A percentile compares a stretch with the other conserved stretches of the same genome.
Evolutionary conservation across 2,888 invertebrate species (phyloP).

Genomic region (Drosophila parthenogenetica): DNA sequence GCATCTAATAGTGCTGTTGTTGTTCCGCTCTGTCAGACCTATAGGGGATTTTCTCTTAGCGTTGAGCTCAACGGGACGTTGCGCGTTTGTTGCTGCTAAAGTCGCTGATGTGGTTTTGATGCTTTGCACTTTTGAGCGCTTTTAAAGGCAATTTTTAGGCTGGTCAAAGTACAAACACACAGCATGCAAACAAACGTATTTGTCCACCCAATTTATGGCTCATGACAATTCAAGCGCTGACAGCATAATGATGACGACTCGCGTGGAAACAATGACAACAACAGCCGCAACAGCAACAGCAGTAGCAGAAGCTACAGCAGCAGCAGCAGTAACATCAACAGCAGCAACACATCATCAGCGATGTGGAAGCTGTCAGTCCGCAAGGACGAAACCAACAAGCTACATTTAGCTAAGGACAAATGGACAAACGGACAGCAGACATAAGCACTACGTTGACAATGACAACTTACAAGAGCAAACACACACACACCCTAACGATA

Average conservation of each 20-base stretch:
- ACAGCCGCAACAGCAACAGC: constrained; percentile 22
- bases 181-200: constrained; percentile 26
- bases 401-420: constrained; percentile 46
- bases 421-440: constrained; percentile 50
- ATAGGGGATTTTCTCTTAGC: constrained; percentile 70
- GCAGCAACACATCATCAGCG: constrained; percentile 30
- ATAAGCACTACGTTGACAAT: constrained; percentile 51
- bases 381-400: constrained; percentile 71
- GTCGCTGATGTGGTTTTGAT: constrained; percentile 75
- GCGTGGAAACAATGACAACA: constrained; percentile 58
- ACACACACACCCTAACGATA: constrained; percentile 16
- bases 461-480: constrained; percentile 67
- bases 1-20: constrained; percentile 78
- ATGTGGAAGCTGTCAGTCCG: constrained; percentile 65
- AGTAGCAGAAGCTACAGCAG: constrained; percentile 18
- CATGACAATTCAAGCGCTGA: constrained; percentile 63
- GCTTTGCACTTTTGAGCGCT: constrained; percentile 57
- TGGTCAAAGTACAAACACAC: constrained; percentile 28
- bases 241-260: constrained; percentile 70
- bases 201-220: constrained; percentile 51
- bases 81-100: constrained; percentile 42
- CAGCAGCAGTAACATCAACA: constrained; percentile 25
- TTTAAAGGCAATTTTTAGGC: constrained; percentile 62
- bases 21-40: constrained; percentile 74
- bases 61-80: constrained; percentile 11